These are phyloP conservation scores for Syndactyla subalaris DNA, from an alignment of 2,797 vertebrate genomes.

Conservation along the genomic window DNA sequence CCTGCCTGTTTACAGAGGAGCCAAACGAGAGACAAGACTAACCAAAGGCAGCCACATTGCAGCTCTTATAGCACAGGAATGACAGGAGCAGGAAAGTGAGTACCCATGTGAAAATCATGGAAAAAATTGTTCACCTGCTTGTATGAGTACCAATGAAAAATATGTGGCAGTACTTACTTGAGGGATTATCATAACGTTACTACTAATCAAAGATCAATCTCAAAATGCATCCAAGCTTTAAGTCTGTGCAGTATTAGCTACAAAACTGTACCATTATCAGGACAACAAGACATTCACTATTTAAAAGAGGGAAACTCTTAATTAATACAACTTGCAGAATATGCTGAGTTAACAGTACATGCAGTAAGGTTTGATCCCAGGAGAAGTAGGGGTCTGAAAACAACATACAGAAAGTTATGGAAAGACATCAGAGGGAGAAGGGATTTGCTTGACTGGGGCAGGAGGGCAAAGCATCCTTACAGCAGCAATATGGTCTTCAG, in stretches of 20 bases:
- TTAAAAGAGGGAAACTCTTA: not conserved
- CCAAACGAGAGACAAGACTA: not conserved
- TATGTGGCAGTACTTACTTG: not conserved
- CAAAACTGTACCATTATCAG: not conserved
- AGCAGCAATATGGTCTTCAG: not conserved
- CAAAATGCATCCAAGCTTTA: not conserved
- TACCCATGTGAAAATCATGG: not conserved
- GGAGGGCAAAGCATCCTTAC: not conserved
- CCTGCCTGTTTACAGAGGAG: not conserved
- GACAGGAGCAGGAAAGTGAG: slow-evolving; percentile 9
- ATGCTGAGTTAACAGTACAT: slow-evolving; percentile 32
- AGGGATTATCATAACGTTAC: not conserved
- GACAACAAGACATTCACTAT: not conserved
- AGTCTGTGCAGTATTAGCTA: not conserved
- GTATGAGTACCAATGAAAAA: not conserved
- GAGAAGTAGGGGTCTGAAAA: not conserved
- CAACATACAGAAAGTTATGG: not conserved
- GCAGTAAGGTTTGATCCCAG: not conserved
- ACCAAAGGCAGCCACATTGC: not conserved
- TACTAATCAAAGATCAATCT: not conserved
- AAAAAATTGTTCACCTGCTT: not conserved
- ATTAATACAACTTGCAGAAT: slow-evolving; percentile 14
- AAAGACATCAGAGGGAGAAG: not conserved
- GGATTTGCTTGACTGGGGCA: not conserved
- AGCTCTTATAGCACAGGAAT: slow-evolving; percentile 1